Evolutionary conservation across 2,888 invertebrate genomes (phyloP).

Genomic region (Muscina levida): DNA sequence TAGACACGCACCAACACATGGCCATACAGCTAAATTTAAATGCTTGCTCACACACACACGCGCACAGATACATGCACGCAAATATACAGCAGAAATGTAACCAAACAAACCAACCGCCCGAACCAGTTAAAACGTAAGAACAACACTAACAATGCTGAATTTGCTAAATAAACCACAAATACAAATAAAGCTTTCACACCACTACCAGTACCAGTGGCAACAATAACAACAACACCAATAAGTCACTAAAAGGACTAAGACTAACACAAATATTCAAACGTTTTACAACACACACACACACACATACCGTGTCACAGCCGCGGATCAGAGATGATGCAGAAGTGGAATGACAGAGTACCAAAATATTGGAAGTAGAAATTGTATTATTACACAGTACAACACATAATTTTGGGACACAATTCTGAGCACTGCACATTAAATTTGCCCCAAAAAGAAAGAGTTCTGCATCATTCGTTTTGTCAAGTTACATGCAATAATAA

Average conservation of each 20-base stretch:
- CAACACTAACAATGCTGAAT: conserved; percentile 57
- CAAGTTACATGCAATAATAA: no score
- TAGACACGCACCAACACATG: no score
- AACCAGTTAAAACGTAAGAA: conserved; percentile 48
- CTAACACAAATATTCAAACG: conserved; percentile 20
- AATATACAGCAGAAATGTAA: background rate
- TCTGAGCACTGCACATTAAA: no score
- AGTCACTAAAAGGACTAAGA: conserved; percentile 52
- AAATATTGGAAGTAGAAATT: no score
- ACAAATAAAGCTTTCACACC: conserved; percentile 61
- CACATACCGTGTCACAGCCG: background rate
- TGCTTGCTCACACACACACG: conserved; percentile 45
- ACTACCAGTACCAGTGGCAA: conserved; percentile 53
- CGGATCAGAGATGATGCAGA: background rate
- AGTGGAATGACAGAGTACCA: background rate
- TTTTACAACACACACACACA: conserved; percentile 2
- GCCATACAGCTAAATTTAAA: no score
- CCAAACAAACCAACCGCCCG: conserved; percentile 27
- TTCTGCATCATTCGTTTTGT: no score
- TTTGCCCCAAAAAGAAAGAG: no score
- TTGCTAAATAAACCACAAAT: conserved; percentile 63
- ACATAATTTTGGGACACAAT: no score
- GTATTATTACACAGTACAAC: no score
- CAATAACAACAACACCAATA: conserved; percentile 40
- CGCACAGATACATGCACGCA: conserved; percentile 33